Base-by-base conservation (phyloP, 2,888 invertebrate genomes). In the Drosophila basisetae region DNA sequence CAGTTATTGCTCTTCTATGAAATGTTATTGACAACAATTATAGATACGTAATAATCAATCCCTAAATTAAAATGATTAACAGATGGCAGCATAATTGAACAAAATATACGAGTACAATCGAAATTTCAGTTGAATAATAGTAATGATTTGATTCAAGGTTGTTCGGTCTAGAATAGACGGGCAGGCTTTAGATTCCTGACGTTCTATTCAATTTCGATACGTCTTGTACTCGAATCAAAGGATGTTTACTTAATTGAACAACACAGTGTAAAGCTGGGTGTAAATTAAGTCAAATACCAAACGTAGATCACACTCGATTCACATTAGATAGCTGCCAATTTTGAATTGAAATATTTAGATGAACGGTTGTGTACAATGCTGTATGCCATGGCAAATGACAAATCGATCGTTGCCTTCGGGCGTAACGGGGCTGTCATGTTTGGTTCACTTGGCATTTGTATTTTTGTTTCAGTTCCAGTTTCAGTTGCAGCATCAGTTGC, bases 381-480 rank as follows among this genome's bases (percentile, higher is more conserved):
- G 25, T 35, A 4, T 35, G 50, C 22, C 2, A 37, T 54, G 35
- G 53, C 33, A 55, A 39, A 39, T 79, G 80, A 58, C 65, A 66
- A 80, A 88, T 88, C 89, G 89, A 84, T 88, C 89, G 83, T 41
- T 69, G 67, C 61, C 55, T 60, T 60, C 67, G 72, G 80, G 53
- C 76, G 33, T 18, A 53, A 50, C 72, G 43, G 35, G 61, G 60
- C 71, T 79, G 85, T 82, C 84, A 75, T 81, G 73, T 76, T 82
- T 67, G 74, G 50, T 61, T 70, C 66, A 55, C 58, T 66, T 72
- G 73, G 54, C 72, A 65, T 65, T 78, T 47, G 54, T 65, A 62
- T 72, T 78, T 59, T 67, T 68, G 60, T 56, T 78, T 58, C 70
- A 60, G 56, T 63, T 77, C 62, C 78, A 37, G 65, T 61, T 68